Conservation (phyloP, 2,888 invertebrate species). For the Mayetiola destructor region DNA sequence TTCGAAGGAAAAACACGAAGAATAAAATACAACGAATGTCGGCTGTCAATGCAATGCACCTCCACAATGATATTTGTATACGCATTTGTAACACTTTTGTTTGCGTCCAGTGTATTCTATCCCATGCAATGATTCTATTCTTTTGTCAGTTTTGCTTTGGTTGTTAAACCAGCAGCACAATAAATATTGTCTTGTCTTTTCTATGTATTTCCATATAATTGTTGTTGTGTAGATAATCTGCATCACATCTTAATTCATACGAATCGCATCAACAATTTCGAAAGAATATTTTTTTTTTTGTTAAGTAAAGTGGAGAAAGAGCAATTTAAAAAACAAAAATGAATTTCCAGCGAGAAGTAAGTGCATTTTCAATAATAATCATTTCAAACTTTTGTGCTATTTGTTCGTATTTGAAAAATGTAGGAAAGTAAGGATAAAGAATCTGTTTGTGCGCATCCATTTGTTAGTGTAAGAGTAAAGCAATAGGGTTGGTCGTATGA, state of each 20-base stretch:
- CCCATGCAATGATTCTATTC: neutral
- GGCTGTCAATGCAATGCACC: neutral
- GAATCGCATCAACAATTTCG: neutral
- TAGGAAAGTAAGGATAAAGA: no score
- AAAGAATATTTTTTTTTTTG: neutral
- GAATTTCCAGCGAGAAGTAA: neutral
- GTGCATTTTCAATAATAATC: no score
- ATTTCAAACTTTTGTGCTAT: no score
- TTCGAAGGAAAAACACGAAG: no score
- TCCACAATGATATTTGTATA: neutral
- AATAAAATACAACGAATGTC: no score
- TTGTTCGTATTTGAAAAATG: no score
- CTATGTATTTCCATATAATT: neutral
- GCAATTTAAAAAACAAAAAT: neutral
- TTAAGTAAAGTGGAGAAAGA: neutral
- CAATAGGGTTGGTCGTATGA: conserved; percentile 1
- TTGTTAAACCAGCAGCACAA: conserved; percentile 5
- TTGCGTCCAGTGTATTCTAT: no score
- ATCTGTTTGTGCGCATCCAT: conserved; percentile 10
- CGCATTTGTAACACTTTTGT: conserved; percentile 2
- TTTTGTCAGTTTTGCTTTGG: neutral
- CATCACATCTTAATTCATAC: neutral
- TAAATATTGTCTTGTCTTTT: conserved; percentile 7
- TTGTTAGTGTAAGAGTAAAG: neutral
- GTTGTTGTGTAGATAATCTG: neutral